Percentiles rank a stretch among this genome's conserved stretches.
These are phyloP conservation scores for Labia minor DNA, from an alignment of 2,888 invertebrate species.

Conservation along the genomic window DNA sequence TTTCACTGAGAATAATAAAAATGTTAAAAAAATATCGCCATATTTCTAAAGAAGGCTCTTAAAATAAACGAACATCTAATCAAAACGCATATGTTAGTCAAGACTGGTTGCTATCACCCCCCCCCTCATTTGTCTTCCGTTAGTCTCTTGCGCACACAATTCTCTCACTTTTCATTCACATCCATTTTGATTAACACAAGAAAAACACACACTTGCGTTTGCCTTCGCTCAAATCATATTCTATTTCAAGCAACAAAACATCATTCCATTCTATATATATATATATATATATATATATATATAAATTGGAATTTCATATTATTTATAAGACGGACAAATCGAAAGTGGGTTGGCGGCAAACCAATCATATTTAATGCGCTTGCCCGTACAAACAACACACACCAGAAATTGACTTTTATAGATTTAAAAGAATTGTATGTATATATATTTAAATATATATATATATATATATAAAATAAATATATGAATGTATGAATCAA, in stretches of 20 bases:
- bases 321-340: not conserved
- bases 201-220: not conserved
- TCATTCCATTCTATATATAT: not conserved
- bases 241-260: not conserved
- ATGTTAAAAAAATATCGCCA: too few species aligned
- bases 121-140: slow-evolving; percentile 8
- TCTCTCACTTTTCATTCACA: not conserved
- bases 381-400: slow-evolving; percentile 13
- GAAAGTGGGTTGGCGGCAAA: not conserved
- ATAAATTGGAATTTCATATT: not conserved
- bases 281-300: not conserved
- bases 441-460: not conserved
- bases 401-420: not conserved
- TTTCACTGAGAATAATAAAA: too few species aligned
- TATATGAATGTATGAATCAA: not conserved
- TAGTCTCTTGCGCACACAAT: slow-evolving; percentile 7
- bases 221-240: slow-evolving; percentile 8
- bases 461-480: not conserved
- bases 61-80: too few species aligned
- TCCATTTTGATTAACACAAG: not conserved
- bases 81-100: too few species aligned
- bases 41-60: too few species aligned
- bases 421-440: not conserved
- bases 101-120: not conserved
- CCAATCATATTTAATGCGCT: slow-evolving; percentile 1